These are phyloP conservation scores for Heteropelma amictum DNA, from an alignment of 2,888 invertebrate genomes.

Conservation along the genomic window DNA sequence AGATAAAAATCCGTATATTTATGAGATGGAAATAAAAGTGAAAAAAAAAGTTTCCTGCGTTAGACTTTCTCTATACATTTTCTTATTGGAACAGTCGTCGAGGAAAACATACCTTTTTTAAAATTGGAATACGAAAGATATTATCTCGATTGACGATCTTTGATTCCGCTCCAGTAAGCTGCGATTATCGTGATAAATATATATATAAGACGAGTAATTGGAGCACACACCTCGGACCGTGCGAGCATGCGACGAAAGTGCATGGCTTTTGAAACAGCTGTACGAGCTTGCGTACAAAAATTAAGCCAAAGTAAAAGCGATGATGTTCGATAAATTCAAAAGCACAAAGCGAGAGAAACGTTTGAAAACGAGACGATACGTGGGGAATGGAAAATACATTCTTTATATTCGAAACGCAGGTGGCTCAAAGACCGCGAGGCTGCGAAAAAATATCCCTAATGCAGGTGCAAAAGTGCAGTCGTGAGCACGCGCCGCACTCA, in stretches of 20 bases:
- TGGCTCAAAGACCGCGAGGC: too few relatives aligned
- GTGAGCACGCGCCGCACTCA: constrained; percentile 24
- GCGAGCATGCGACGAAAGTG: constrained; percentile 64
- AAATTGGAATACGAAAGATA: constrained; percentile 7
- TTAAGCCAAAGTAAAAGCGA: neutral
- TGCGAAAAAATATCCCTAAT: too few relatives aligned
- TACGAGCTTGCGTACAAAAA: constrained; percentile 30
- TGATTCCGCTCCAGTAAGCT: constrained; percentile 64
- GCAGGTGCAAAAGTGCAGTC: too few relatives aligned
- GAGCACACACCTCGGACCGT: constrained; percentile 63
- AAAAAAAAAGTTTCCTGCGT: neutral
- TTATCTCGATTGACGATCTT: constrained; percentile 63
- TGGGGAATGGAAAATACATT: constrained; percentile 8
- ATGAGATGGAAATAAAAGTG: too few relatives aligned
- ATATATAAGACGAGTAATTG: constrained; percentile 69
- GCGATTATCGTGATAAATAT: constrained; percentile 66
- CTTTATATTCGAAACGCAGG: constrained; percentile 18
- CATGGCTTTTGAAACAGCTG: constrained; percentile 58
- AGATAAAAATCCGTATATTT: too few relatives aligned
- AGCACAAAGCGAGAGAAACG: constrained; percentile 28
- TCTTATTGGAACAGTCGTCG: neutral
- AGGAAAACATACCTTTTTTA: neutral
- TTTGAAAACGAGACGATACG: constrained; percentile 1
- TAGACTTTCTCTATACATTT: neutral
- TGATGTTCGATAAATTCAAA: neutral